These are phyloP conservation scores for Catharus fuscescens DNA, from an alignment of 2,113 vertebrate species.

Conservation along the genomic window DNA sequence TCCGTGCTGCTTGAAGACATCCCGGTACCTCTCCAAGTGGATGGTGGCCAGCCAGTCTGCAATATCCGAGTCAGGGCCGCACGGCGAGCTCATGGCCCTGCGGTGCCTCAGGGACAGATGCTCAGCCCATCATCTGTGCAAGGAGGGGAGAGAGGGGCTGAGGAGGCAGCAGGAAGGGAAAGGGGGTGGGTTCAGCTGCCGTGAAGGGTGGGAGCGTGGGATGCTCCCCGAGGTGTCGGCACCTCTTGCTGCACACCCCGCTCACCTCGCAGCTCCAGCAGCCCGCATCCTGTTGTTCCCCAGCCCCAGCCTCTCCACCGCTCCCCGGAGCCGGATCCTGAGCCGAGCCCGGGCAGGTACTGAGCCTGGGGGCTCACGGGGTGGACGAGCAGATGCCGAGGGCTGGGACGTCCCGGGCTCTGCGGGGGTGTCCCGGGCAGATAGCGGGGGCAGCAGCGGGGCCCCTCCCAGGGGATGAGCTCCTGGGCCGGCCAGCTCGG, in stretches of 20 bases:
- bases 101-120: background rate
- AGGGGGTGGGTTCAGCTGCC: background rate
- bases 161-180: background rate
- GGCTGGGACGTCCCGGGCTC: background rate
- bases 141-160: background rate
- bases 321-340: background rate
- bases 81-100: conserved; percentile 61
- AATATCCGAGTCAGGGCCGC: conserved; percentile 72
- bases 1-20: conserved; percentile 83
- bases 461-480: conserved; percentile 43
- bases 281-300: background rate
- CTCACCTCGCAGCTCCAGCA: conserved; percentile 2
- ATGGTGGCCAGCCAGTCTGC: conserved; percentile 85
- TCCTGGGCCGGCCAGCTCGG: background rate
- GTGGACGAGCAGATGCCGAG: accelerated
- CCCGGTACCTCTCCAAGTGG: conserved; percentile 89
- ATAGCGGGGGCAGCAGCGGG: background rate
- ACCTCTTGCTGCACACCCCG: accelerated
- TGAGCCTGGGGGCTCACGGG: accelerated
- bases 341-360: background rate
- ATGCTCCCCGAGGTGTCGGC: background rate
- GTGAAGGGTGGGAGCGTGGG: accelerated
- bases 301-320: background rate
- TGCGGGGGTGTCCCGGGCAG: background rate
- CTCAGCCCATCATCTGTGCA: conserved; percentile 59